Base-by-base conservation (phyloP, 2,113 vertebrate species). In the Carlito syrichta region DNA sequence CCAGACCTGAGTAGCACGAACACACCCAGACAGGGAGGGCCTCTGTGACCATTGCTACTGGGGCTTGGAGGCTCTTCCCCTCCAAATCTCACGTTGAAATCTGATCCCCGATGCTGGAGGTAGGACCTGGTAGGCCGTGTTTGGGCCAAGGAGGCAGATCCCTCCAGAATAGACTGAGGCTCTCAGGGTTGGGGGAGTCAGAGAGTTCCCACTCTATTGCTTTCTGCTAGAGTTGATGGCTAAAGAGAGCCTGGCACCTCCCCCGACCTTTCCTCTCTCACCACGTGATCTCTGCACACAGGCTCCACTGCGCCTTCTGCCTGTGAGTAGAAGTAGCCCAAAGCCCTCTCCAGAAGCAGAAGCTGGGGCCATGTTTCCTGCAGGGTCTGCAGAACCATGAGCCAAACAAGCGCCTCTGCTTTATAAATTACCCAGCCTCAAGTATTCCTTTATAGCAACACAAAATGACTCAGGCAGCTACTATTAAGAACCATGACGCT, bases 1-100 rank as follows among this genome's bases (percentile, higher is more conserved):
- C 74, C 81, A 16, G 43, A 71, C 45, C 12, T 5, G 17, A 68
- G 74, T 30, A 23, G 66, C 32, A 19, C 0, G 0, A 32, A n/a
- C 10, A 3, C 25, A 9, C 68, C 14, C 20, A 30, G 48, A 60
- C 19, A 16, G 52, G 58, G 0, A 0, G 6, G 9, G 6, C 45
- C 8, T 14, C 4, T 50, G 17, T 11, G 27, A 60, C 38, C 13
- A 19, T 1, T 10, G 58, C 52, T 43, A 10, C 23, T 11, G 25
- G 35, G 35, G 74, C 6, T 50, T 6, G 17, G 32, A 77, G 11
- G 9, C 22, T 14, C 19, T 40, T 76, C 14, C 73, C 73, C 16
- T 32, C 0, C 43, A 76, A 32, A 76, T 76, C 43, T 76, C 43
- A 48, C 19, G 43, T 19, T 48, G 73, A 48, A 76, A 76, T 76